Percentiles rank a stretch among this genome's conserved stretches.
These are phyloP conservation scores for Pseudomyrmex cubaensis DNA, from an alignment of 1,140 invertebrate species.

Conservation along the genomic window DNA sequence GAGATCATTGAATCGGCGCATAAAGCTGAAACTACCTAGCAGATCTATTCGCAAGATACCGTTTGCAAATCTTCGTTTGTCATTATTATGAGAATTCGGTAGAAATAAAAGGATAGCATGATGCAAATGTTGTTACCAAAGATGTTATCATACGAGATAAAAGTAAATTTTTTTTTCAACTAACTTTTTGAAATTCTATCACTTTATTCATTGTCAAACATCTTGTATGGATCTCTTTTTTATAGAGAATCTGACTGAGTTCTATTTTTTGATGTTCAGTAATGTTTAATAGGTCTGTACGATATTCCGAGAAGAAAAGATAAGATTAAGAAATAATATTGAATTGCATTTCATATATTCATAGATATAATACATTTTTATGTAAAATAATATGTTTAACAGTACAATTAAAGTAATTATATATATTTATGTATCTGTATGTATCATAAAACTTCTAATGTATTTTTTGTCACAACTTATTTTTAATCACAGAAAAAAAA, in stretches of 20 bases:
- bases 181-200: background rate
- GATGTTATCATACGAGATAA: slow-evolving; percentile 33
- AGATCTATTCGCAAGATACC: slow-evolving; percentile 63
- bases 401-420: slow-evolving; percentile 51
- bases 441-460: slow-evolving; percentile 12
- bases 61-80: slow-evolving; percentile 30
- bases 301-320: slow-evolving; percentile 11
- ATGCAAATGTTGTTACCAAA: slow-evolving; percentile 69
- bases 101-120: slow-evolving; percentile 35
- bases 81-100: slow-evolving; percentile 42
- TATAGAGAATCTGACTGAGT: background rate
- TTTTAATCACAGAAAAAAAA: slow-evolving; percentile 30
- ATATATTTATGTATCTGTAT: slow-evolving; percentile 59
- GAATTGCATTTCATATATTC: slow-evolving; percentile 49
- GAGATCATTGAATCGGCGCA: slow-evolving; percentile 94
- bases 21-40: slow-evolving; percentile 86
- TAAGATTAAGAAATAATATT: slow-evolving; percentile 28
- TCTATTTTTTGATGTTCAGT: slow-evolving; percentile 31
- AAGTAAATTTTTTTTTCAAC: background rate
- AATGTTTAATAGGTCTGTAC: slow-evolving; percentile 43
- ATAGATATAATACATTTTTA: slow-evolving; percentile 41
- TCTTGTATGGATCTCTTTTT: too few relatives aligned
- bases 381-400: slow-evolving; percentile 46
- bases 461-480: slow-evolving; percentile 19
- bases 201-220: too few relatives aligned